Evolutionary conservation across 2,797 vertebrate species (phyloP).

Genomic region (Thaleichthys pacificus): DNA sequence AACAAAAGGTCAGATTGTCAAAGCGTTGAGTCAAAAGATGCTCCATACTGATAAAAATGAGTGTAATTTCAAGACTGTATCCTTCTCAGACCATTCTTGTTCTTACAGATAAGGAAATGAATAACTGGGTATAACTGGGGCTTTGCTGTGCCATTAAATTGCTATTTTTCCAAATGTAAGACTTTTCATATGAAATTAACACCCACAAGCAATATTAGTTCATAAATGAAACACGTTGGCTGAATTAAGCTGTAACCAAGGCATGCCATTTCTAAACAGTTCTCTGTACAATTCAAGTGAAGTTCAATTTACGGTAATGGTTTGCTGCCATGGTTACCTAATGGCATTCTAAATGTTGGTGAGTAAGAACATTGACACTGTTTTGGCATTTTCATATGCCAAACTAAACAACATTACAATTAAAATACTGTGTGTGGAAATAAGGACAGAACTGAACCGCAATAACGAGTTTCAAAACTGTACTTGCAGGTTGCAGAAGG

Average conservation of each 20-base stretch:
- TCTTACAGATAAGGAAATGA: neutral
- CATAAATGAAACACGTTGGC: slow-evolving; percentile 18
- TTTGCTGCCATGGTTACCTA: slow-evolving; percentile 39
- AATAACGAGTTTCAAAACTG: slow-evolving; percentile 29
- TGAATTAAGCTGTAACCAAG: slow-evolving; percentile 24
- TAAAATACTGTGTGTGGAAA: slow-evolving; percentile 13
- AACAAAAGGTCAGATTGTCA: slow-evolving; percentile 62
- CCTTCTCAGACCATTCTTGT: neutral
- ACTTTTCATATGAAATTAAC: slow-evolving; percentile 4
- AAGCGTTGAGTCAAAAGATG: slow-evolving; percentile 62
- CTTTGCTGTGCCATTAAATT: neutral
- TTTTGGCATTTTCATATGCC: slow-evolving; percentile 48
- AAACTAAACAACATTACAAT: slow-evolving; percentile 43
- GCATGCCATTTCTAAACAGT: slow-evolving; percentile 7
- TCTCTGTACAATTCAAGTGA: slow-evolving; percentile 11
- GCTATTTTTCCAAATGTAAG: slow-evolving; percentile 7
- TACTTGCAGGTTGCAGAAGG: neutral
- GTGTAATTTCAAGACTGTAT: neutral
- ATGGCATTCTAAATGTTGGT: slow-evolving; percentile 41
- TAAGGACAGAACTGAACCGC: slow-evolving; percentile 48
- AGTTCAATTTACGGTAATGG: slow-evolving; percentile 44
- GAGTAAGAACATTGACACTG: slow-evolving; percentile 53
- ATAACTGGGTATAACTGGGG: slow-evolving; percentile 6
- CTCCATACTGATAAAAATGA: slow-evolving; percentile 43
- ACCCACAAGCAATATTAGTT: neutral